Evolutionary conservation across 2,888 invertebrate genomes (phyloP), one percentile per base, ranked within the genome.

Genomic region (Drosophila mimetica): DNA sequence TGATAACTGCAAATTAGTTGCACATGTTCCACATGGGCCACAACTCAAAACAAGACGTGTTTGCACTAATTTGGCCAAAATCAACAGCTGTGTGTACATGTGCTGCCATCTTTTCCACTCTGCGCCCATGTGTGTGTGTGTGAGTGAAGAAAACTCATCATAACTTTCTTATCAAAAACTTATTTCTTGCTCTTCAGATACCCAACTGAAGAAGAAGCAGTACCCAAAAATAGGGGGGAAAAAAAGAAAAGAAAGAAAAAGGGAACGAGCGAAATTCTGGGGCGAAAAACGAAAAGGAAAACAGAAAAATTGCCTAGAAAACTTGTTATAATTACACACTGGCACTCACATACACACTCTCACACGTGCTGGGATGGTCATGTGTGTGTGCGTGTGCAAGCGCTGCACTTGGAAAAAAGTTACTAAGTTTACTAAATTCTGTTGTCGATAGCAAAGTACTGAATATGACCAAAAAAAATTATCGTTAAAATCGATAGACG

Each of bases 101-200:
- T 71, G 71, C 73, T 54, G 20, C 34, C 14, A 14, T 41, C 22
- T 53, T 44, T 34, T 14, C 16, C 22, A 11, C 16, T 22, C 14
- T 14, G 13, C 32, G n/a, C n/a, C n/a, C n/a, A n/a, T n/a, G 50
- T 55, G 50, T 63, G 51, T 39, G 52, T 63, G 57, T 54, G 57
- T 55, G 71, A 61, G 71, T 69, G 66, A 46, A 44, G 77, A 88
- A 88, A 84, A 84, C 88, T 84, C 88, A 84, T 84, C 84, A 84
- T 84, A 84, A 84, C 84, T 84, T 84, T 84, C 88, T 84, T 86
- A 84, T 86, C 88, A 77, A 74, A 88, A 84, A 84, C 88, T 87
- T 84, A 72, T 78, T 75, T 70, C 70, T 70, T 72, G 75, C 86
- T 55, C 63, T 48, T 69, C 65, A 85, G 71, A 79, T 79, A 86